These are phyloP conservation scores for Pionites leucogaster DNA, from an alignment of 2,113 vertebrate genomes.

Conservation along the genomic window DNA sequence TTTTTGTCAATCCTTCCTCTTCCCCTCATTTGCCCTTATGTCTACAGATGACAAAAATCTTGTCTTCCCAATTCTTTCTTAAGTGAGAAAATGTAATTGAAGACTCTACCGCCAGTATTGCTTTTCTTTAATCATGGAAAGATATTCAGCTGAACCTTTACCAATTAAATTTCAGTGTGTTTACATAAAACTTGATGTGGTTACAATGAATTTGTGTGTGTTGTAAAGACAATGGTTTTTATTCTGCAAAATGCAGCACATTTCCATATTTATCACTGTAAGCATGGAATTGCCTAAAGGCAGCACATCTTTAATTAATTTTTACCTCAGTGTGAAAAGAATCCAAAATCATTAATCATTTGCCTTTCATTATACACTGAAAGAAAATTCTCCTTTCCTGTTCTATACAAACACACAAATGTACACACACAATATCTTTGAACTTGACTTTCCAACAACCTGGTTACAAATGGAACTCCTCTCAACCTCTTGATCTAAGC, in stretches of 20 bases:
- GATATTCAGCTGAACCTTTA: constrained; percentile 42
- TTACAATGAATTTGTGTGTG: constrained; percentile 41
- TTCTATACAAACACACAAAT: neutral
- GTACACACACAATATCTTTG: neutral
- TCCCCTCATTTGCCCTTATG: neutral
- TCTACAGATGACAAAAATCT: neutral
- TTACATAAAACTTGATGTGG: constrained; percentile 54
- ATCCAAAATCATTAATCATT: constrained; percentile 55
- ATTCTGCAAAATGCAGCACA: constrained; percentile 45
- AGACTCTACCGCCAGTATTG: neutral
- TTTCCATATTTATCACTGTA: constrained; percentile 53
- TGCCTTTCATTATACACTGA: constrained; percentile 21
- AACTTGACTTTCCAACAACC: neutral
- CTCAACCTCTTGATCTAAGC: neutral
- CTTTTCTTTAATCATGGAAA: constrained; percentile 49
- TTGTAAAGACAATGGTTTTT: constrained; percentile 38
- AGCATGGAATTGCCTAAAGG: constrained; percentile 50
- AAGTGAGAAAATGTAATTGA: constrained; percentile 34
- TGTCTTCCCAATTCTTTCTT: constrained; percentile 21
- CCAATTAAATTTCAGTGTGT: constrained; percentile 55
- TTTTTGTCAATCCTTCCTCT: neutral
- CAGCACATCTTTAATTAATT: constrained; percentile 62
- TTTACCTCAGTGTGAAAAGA: constrained; percentile 46
- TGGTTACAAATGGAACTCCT: neutral
- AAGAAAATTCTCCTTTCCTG: neutral